phyloP scores from a whole-genome alignment of 1,140 invertebrate genomes.

The Drosophila eugracilis region DNA sequence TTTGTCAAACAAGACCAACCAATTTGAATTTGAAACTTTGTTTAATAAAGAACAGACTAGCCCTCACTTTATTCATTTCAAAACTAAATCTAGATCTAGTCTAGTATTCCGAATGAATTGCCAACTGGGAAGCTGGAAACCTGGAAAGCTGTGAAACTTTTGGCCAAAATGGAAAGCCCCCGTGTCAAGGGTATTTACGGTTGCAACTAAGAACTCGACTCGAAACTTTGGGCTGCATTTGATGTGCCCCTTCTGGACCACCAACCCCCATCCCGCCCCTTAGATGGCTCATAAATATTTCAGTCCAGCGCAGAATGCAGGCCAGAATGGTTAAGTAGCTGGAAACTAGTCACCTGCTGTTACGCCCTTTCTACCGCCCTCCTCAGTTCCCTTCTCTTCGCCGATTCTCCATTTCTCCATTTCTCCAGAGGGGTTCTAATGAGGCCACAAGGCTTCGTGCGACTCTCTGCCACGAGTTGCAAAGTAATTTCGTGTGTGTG shows the following conservation, averaged over 20 bases:
- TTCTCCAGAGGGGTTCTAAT: conserved; percentile 37
- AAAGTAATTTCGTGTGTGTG: conserved; percentile 64
- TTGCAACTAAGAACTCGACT: conserved; percentile 1
- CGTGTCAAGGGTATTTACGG: conserved; percentile 1
- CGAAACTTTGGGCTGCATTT: conserved; percentile 11
- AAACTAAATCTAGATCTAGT: neutral
- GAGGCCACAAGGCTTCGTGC: conserved; percentile 55
- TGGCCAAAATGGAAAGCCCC: neutral
- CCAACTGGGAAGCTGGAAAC: no score
- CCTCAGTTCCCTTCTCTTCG: neutral
- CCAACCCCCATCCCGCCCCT: no score
- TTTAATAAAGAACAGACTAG: no score
- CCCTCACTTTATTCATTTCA: no score
- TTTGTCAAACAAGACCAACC: neutral
- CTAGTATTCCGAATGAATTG: neutral
- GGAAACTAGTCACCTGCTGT: conserved; percentile 31
- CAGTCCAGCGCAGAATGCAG: conserved; percentile 28
- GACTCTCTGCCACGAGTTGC: conserved; percentile 54
- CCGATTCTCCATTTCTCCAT: neutral
- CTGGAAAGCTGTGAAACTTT: neutral
- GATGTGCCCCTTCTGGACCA: conserved; percentile 11
- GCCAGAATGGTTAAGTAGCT: conserved; percentile 41
- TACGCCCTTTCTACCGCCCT: conserved; percentile 1
- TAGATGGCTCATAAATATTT: conserved; percentile 37
- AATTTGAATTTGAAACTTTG: neutral